These are phyloP conservation scores for Merluccius polli DNA, from an alignment of 2,797 vertebrate species.

Conservation along the genomic window DNA sequence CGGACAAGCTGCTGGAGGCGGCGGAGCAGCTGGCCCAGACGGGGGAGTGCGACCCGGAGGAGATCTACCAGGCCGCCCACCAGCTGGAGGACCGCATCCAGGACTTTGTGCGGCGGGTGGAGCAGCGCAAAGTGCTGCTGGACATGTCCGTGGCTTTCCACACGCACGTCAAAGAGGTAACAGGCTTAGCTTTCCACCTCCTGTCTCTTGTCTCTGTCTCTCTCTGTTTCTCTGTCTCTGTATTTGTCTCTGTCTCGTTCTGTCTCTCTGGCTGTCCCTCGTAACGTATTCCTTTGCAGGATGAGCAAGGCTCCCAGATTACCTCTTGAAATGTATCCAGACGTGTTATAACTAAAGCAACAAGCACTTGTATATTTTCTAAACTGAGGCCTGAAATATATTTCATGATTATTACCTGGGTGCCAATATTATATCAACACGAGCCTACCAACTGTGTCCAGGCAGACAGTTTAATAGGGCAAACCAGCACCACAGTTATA, in stretches of 20 bases:
- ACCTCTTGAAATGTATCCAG: no score
- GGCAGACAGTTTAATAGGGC: no score
- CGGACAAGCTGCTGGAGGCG: constrained; percentile 93
- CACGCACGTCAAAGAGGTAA: constrained; percentile 96
- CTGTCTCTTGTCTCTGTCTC: neutral
- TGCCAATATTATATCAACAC: no score
- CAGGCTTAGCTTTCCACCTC: constrained; percentile 5
- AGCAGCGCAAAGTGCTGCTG: constrained; percentile 91
- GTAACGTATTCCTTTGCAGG: neutral
- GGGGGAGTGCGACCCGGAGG: constrained; percentile 94
- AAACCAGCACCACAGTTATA: no score
- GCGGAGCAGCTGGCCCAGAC: constrained; percentile 97
- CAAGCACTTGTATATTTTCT: no score
- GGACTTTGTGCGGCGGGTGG: constrained; percentile 94
- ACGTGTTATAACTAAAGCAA: no score
- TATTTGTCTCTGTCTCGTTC: neutral
- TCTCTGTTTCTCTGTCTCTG: neutral
- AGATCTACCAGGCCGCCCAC: constrained; percentile 97
- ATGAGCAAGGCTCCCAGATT: no score
- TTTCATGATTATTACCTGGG: no score
- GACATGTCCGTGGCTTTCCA: constrained; percentile 99
- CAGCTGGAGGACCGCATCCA: constrained; percentile 95
- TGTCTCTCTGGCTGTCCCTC: neutral
- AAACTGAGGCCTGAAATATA: no score
- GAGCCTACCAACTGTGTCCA: no score